Evolutionary conservation across 2,797 vertebrate species (phyloP).

Genomic region (Schizopygopsis pylzovi): DNA sequence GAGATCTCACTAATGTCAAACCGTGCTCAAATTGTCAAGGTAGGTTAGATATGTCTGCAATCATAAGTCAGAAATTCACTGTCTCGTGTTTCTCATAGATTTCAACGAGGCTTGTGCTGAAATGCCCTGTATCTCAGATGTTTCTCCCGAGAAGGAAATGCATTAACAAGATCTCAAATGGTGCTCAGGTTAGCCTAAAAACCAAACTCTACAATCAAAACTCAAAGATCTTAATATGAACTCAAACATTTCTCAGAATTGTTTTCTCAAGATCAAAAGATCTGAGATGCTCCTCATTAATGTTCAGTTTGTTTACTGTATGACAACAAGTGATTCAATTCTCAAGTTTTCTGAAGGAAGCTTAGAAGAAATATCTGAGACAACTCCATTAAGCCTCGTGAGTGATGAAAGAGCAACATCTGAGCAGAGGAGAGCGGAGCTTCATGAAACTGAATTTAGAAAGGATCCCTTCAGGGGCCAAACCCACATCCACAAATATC

Average conservation of each 20-base stretch:
- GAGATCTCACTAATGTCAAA: neutral
- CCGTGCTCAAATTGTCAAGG: neutral
- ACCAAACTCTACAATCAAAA: neutral
- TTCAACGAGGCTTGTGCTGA: neutral
- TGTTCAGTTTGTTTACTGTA: too few species aligned
- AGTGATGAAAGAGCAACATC: slow-evolving; percentile 7
- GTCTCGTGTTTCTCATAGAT: neutral
- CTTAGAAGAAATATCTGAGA: neutral
- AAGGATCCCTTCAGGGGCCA: slow-evolving; percentile 53
- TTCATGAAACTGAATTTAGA: slow-evolving; percentile 59
- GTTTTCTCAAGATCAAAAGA: neutral
- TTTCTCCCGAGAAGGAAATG: too few species aligned
- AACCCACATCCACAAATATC: slow-evolving; percentile 65
- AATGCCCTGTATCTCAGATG: too few species aligned
- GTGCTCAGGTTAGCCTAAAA: neutral
- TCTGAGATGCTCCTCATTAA: neutral
- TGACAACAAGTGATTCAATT: neutral
- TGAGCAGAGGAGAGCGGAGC: slow-evolving; percentile 28
- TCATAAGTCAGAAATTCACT: neutral
- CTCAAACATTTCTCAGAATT: neutral
- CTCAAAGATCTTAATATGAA: neutral
- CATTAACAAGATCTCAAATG: too few species aligned
- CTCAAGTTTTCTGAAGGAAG: neutral
- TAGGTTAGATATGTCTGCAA: neutral
- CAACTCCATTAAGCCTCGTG: neutral